Percentiles rank a stretch among this genome's conserved stretches.
These are phyloP conservation scores for Leptatherina wallacei DNA, from an alignment of 2,797 vertebrate genomes.

Conservation along the genomic window DNA sequence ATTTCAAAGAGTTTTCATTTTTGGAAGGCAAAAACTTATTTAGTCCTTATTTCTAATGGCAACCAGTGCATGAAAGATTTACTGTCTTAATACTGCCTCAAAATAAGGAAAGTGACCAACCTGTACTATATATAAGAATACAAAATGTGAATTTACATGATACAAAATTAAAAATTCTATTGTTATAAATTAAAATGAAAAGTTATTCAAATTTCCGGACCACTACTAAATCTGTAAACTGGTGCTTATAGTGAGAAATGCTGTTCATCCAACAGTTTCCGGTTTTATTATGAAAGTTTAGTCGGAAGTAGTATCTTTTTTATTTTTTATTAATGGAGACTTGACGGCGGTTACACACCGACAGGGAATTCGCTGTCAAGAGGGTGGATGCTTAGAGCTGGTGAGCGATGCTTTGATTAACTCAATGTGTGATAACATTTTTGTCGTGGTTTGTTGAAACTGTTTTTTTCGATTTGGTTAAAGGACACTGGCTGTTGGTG, in stretches of 20 bases:
- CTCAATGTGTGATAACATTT: conserved; percentile 42
- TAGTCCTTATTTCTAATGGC: background rate
- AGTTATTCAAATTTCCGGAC: background rate
- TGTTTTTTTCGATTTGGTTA: background rate
- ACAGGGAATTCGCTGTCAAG: conserved; percentile 84
- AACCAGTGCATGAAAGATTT: background rate
- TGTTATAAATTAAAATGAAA: background rate
- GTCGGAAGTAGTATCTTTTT: conserved; percentile 49
- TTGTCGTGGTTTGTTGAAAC: conserved; percentile 25
- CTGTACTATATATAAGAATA: background rate
- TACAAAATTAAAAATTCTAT: background rate
- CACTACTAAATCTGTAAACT: background rate
- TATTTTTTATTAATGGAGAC: background rate
- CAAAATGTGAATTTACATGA: background rate
- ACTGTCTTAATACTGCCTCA: background rate
- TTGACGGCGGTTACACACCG: conserved; percentile 57
- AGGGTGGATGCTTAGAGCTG: conserved; percentile 85
- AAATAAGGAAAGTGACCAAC: background rate
- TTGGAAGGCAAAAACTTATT: background rate
- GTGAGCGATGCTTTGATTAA: conserved; percentile 80
- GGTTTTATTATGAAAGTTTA: conserved; percentile 60
- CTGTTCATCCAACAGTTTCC: fast-evolving
- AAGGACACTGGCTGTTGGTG: background rate
- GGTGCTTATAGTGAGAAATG: background rate
- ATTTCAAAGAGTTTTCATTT: background rate